Evolutionary conservation across 2,113 vertebrate genomes (phyloP).

Genomic region (Eleginops maclovinus): DNA sequence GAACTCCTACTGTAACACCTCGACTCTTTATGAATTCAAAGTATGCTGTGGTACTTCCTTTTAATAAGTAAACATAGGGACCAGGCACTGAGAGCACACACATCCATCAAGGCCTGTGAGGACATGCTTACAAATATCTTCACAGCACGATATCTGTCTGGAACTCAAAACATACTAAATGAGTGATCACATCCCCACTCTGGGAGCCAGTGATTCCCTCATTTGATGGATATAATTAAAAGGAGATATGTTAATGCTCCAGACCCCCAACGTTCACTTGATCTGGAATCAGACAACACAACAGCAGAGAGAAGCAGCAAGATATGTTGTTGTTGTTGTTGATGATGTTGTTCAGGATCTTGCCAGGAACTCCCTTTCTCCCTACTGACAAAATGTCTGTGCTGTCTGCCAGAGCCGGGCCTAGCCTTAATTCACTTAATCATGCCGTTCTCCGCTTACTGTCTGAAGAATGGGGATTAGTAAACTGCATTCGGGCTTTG

Average conservation of each 20-base stretch:
- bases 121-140: conserved; percentile 51
- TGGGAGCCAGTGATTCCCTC: conserved; percentile 8
- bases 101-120: conserved; percentile 36
- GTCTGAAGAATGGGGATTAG: conserved; percentile 49
- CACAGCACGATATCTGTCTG: conserved; percentile 47
- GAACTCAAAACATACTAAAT: conserved; percentile 25
- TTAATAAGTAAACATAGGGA: conserved; percentile 29
- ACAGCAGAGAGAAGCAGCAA: conserved; percentile 37
- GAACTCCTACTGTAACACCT: background rate
- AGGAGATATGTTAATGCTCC: conserved; percentile 40
- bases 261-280: conserved; percentile 58
- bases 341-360: conserved; percentile 28
- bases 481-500: conserved; percentile 44
- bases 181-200: conserved; percentile 47
- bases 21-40: background rate
- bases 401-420: conserved; percentile 40
- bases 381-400: conserved; percentile 27
- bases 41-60: background rate
- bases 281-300: conserved; percentile 44
- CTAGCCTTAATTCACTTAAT: conserved; percentile 64
- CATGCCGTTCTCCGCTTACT: conserved; percentile 47
- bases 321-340: conserved; percentile 37
- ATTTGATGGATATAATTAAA: conserved; percentile 59
- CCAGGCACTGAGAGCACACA: background rate
- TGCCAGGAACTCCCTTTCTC: conserved; percentile 51